phyloP scores from a whole-genome alignment of 2,888 invertebrate genomes.

The Neocrepidodera transversa region DNA sequence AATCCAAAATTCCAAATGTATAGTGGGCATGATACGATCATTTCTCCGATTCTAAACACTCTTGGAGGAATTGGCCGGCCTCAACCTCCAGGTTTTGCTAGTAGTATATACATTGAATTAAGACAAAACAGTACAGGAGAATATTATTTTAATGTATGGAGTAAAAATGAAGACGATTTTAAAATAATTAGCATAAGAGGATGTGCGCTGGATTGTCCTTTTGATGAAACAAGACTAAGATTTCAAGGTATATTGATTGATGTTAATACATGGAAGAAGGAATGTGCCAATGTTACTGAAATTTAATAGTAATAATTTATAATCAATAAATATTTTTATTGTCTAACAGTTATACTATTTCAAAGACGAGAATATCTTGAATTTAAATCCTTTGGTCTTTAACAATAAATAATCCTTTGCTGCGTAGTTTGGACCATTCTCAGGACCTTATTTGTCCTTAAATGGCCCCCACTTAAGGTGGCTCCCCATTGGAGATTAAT shows the following conservation, averaged over 20 bases:
- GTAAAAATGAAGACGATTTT: conserved; percentile 21
- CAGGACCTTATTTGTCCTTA: too few relatives aligned
- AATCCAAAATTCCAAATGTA: conserved; percentile 23
- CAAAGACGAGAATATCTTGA: too few relatives aligned
- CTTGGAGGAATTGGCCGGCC: conserved; percentile 65
- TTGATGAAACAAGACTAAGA: conserved; percentile 5
- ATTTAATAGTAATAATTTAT: too few relatives aligned
- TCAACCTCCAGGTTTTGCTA: conserved; percentile 67
- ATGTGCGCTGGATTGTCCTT: conserved; percentile 23
- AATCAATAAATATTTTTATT: too few relatives aligned
- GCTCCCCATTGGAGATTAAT: too few relatives aligned
- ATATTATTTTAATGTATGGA: conserved; percentile 18
- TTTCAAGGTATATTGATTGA: conserved; percentile 12
- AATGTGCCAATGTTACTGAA: too few relatives aligned
- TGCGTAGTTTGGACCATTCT: too few relatives aligned
- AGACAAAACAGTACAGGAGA: not conserved
- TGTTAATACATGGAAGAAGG: conserved; percentile 6
- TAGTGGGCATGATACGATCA: conserved; percentile 31
- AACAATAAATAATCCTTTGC: too few relatives aligned
- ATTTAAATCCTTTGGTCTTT: too few relatives aligned
- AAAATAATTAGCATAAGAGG: conserved; percentile 14
- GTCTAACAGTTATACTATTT: too few relatives aligned
- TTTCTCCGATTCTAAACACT: conserved; percentile 22
- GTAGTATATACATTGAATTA: conserved; percentile 75
- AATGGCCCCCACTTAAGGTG: too few relatives aligned